phyloP scores from a whole-genome alignment of 2,113 vertebrate species.

The Pachyramphus minor region DNA sequence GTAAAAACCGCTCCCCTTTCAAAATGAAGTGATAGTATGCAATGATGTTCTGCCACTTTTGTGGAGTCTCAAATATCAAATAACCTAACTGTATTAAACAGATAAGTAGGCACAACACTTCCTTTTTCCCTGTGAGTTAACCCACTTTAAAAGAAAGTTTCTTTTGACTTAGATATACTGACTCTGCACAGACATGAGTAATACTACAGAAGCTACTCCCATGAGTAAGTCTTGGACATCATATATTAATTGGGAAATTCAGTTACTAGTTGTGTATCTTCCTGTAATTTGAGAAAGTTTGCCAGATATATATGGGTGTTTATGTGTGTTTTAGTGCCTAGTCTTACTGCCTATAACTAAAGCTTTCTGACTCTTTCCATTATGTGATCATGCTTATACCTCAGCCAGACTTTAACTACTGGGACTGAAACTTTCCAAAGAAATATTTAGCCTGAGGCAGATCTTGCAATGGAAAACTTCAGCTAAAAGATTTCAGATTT shows the following conservation, averaged over 20 bases:
- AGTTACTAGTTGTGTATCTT: not conserved
- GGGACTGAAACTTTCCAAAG: not conserved
- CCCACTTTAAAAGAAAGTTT: not conserved
- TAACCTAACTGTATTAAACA: not conserved
- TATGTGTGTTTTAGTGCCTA: not conserved
- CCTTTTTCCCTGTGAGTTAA: fast-evolving
- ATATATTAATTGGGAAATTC: not conserved
- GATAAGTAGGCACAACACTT: not conserved
- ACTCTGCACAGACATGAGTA: not conserved
- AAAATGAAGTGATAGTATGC: not conserved
- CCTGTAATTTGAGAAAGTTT: not conserved
- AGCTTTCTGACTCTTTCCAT: constrained; percentile 27
- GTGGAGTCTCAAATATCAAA: not conserved
- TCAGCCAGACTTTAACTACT: constrained; percentile 8
- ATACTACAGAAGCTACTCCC: not conserved
- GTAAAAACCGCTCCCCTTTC: not conserved
- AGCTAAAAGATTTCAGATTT: not conserved
- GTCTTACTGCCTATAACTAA: not conserved
- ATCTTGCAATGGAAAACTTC: not conserved
- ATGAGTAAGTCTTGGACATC: not conserved
- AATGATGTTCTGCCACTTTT: not conserved
- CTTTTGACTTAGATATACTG: not conserved
- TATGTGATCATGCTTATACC: not conserved
- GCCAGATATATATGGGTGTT: not conserved
- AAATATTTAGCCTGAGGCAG: not conserved